Evolutionary conservation across 1,140 invertebrate genomes (phyloP).

Genomic region (Eurosta solidaginis): DNA sequence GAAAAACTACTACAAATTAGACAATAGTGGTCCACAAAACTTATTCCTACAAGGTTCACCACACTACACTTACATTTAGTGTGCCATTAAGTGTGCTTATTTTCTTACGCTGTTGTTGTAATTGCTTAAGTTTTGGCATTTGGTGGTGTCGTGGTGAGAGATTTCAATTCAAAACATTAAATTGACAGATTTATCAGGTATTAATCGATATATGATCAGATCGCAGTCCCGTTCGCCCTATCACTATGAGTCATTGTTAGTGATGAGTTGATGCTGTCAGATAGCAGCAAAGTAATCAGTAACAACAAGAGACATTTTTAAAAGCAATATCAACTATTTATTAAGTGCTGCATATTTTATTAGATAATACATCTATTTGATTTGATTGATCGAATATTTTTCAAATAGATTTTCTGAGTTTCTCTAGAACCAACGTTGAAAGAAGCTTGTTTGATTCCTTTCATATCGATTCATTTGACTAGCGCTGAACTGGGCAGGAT

Average conservation of each 20-base stretch:
- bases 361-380: too few relatives aligned
- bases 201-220: conserved; percentile 54
- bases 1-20: not conserved
- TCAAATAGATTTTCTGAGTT: too few relatives aligned
- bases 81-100: not conserved
- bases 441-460: too few relatives aligned
- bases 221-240: not conserved
- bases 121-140: conserved; percentile 19
- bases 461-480: too few relatives aligned
- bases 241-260: not conserved
- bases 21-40: not conserved
- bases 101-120: not conserved
- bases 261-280: not conserved
- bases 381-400: too few relatives aligned
- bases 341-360: too few relatives aligned
- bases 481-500: too few relatives aligned
- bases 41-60: not conserved
- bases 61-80: not conserved
- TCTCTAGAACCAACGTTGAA: too few relatives aligned
- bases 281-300: too few relatives aligned
- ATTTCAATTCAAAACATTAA: conserved; percentile 57
- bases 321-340: too few relatives aligned
- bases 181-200: conserved; percentile 59
- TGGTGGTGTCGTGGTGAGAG: conserved; percentile 47
- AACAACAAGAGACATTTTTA: too few relatives aligned